Evolutionary conservation across 2,797 vertebrate genomes (phyloP).

Genomic region (Parambassis ranga): DNA sequence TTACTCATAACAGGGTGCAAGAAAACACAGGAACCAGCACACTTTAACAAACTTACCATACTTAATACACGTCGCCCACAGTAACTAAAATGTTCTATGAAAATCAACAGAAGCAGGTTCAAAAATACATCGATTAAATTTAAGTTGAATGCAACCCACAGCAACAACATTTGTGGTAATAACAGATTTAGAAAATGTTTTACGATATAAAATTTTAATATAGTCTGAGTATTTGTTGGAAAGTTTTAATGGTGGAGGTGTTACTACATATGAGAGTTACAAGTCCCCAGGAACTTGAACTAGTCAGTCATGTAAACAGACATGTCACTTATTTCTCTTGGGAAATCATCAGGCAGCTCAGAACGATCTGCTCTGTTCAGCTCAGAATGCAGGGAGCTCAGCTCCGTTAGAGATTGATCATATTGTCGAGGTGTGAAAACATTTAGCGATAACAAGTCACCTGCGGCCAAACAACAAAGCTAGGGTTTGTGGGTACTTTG

Average conservation of each 20-base stretch:
- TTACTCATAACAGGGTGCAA: slow-evolving; percentile 3
- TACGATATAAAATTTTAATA: no score
- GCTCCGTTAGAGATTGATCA: slow-evolving; percentile 4
- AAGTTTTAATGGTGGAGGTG: background rate
- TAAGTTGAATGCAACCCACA: background rate
- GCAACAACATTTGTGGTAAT: background rate
- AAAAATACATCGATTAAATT: background rate
- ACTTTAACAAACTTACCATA: slow-evolving; percentile 8
- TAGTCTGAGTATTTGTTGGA: background rate
- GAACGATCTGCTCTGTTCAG: background rate
- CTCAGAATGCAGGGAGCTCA: slow-evolving; percentile 2
- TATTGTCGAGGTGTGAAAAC: slow-evolving; percentile 6
- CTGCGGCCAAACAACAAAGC: background rate
- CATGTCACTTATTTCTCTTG: slow-evolving; percentile 25
- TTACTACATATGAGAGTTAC: slow-evolving; percentile 24
- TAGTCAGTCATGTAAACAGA: slow-evolving; percentile 36
- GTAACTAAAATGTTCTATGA: background rate
- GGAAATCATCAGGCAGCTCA: slow-evolving; percentile 37
- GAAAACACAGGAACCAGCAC: background rate
- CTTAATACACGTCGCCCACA: background rate
- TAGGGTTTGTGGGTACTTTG: background rate
- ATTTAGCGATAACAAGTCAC: slow-evolving; percentile 14
- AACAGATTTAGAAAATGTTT: background rate
- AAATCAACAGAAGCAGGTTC: background rate
- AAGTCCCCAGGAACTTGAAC: slow-evolving; percentile 9